Conservation (phyloP, 2,888 invertebrate genomes). For the Oasisia sp. region DNA sequence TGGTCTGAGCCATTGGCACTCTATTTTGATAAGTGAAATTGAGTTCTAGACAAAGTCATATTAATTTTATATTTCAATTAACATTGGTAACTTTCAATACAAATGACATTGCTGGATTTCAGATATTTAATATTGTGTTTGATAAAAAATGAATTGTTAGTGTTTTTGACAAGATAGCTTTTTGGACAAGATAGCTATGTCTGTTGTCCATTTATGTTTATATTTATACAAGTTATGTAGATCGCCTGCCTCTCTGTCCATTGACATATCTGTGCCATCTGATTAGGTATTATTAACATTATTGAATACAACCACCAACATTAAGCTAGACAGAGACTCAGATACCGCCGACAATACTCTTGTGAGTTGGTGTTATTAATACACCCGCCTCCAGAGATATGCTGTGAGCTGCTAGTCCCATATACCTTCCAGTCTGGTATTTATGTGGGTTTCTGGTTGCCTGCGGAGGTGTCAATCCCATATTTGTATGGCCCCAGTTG, state of each 20-base stretch:
- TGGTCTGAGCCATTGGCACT: neutral
- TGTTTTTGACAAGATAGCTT: too few relatives aligned
- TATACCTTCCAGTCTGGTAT: neutral
- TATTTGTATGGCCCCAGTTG: slow-evolving; percentile 13
- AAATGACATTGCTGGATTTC: too few relatives aligned
- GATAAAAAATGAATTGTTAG: too few relatives aligned
- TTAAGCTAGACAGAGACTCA: neutral
- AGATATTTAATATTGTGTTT: too few relatives aligned
- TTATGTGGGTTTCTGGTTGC: slow-evolving; percentile 4
- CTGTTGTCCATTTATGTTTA: too few relatives aligned
- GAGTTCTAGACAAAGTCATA: too few relatives aligned
- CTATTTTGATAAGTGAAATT: neutral
- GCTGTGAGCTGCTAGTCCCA: neutral
- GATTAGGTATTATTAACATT: neutral
- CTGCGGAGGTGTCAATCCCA: neutral
- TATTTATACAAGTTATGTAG: neutral
- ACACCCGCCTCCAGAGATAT: neutral
- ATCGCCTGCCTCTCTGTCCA: neutral
- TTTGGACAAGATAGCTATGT: too few relatives aligned
- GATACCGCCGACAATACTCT: neutral
- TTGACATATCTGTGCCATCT: neutral
- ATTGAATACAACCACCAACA: neutral
- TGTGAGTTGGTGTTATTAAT: neutral
- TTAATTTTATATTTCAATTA: too few relatives aligned
- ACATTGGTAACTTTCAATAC: too few relatives aligned